Conservation (phyloP, 2,888 invertebrate species). For the Leptopilina syphax region DNA sequence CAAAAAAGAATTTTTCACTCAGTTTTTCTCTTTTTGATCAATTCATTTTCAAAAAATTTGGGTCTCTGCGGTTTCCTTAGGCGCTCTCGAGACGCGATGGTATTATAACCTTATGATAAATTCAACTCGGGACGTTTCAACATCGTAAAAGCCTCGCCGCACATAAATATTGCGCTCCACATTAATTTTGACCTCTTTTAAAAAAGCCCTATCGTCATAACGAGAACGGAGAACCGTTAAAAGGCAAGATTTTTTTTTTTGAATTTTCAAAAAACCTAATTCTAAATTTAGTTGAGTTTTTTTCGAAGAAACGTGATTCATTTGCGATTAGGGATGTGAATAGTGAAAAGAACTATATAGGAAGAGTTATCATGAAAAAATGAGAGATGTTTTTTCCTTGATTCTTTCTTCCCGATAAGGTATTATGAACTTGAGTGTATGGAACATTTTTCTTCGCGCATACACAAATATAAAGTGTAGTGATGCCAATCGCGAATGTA, state of each 20-base stretch:
- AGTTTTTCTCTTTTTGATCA: background rate
- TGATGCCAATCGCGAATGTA: constrained; percentile 33
- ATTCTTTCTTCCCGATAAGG: constrained; percentile 38
- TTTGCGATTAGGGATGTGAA: too few relatives aligned
- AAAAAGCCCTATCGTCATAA: constrained; percentile 21
- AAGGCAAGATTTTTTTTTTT: background rate
- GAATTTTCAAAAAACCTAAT: background rate
- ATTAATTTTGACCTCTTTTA: constrained; percentile 40
- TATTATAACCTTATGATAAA: constrained; percentile 18
- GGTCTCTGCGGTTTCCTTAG: background rate
- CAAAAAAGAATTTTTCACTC: too few relatives aligned
- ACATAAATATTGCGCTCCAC: constrained; percentile 39
- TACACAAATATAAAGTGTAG: constrained; percentile 4
- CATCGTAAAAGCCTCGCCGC: constrained; percentile 32
- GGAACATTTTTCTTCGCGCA: constrained; percentile 31
- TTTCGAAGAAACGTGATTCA: too few relatives aligned
- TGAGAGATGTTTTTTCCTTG: constrained; percentile 19
- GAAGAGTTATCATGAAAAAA: background rate
- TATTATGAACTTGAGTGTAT: constrained; percentile 21
- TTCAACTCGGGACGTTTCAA: constrained; percentile 25
- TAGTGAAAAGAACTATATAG: background rate
- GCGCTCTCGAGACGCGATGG: background rate
- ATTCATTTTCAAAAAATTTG: background rate
- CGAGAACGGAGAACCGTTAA: constrained; percentile 31
- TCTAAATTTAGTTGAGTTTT: background rate